Base-by-base conservation (phyloP, 2,113 vertebrate species). In the Ciconia boyciana region DNA sequence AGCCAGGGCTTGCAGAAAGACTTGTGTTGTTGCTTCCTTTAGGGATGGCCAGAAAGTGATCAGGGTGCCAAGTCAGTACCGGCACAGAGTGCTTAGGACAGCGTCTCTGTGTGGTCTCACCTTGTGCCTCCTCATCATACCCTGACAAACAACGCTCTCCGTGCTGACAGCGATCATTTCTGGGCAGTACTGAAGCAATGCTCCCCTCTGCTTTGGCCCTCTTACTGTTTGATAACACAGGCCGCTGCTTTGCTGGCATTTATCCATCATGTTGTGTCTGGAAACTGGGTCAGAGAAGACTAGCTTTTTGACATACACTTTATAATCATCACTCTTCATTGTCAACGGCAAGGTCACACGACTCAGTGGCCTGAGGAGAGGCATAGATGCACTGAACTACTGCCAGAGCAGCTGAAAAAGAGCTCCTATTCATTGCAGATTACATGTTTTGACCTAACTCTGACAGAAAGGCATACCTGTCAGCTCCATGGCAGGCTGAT, bases 401-500 rank as follows among this genome's bases (percentile, higher is more conserved):
- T 95, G 93, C 94, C 95, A 97, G 82, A 93, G 68, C 76, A 89
- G 68, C 92, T 93, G 95, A 96, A 96, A 93, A 96, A 97, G 95
- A 91, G 55, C 58, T 82, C 72, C 82, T 91, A 83, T 98, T 98
- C 92, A 97, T 76, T 79, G 84, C 80, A 94, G 95, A 95, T 93
- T 97, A 96, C 81, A 95, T 96, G 84, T 96, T 96, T 89, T 49
- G 78, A 95, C 85, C 74, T 48, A 80, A 83, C 78, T 80, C 78
- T 96, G 96, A 93, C 83, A 97, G 94, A 95, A 94, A 87, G 94
- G 70, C 90, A 39, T 97, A 98, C 98, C 97, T 98, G 96, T 98
- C 97, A 97, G 91, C 69, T 95, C 89, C 78, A 69, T 94, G 77
- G 88, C 65, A 86, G 91, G 83, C 87, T 91, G 89, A 97, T 97